phyloP scores from a whole-genome alignment of 2,888 invertebrate genomes.

The Diplazon laetatorius region DNA sequence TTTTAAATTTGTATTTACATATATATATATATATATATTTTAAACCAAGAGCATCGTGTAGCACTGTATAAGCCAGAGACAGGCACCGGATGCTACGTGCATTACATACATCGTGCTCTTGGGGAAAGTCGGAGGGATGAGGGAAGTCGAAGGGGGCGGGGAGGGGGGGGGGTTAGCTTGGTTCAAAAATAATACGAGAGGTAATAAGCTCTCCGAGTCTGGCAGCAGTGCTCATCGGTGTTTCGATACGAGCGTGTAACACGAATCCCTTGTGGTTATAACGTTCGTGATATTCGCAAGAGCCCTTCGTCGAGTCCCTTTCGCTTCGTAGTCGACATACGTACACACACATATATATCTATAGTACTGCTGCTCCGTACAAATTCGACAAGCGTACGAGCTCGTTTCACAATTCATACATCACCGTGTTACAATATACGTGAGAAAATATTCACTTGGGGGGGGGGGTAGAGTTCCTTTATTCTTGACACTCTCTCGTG shows the following conservation, averaged over 20 bases:
- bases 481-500: constrained; percentile 13
- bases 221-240: neutral
- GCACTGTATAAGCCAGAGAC: constrained; percentile 52
- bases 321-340: neutral
- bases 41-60: neutral
- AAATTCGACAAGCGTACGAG: constrained; percentile 2
- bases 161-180: constrained; percentile 2
- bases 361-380: too few species aligned
- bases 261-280: constrained; percentile 33
- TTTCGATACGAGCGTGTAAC: constrained; percentile 26
- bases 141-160: too few species aligned
- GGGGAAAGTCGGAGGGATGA: too few species aligned
- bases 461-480: constrained; percentile 7
- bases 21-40: too few species aligned
- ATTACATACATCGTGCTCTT: constrained; percentile 36
- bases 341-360: neutral
- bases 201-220: constrained; percentile 5
- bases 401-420: neutral
- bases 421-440: neutral
- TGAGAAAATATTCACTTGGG: neutral
- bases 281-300: constrained; percentile 2
- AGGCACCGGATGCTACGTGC: constrained; percentile 68
- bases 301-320: neutral
- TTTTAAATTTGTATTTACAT: constrained; percentile 3
- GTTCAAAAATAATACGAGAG: constrained; percentile 54